Evolutionary conservation across 1,140 invertebrate species (phyloP), one percentile per base, ranked within the genome.

Genomic region (Sipha flava): DNA sequence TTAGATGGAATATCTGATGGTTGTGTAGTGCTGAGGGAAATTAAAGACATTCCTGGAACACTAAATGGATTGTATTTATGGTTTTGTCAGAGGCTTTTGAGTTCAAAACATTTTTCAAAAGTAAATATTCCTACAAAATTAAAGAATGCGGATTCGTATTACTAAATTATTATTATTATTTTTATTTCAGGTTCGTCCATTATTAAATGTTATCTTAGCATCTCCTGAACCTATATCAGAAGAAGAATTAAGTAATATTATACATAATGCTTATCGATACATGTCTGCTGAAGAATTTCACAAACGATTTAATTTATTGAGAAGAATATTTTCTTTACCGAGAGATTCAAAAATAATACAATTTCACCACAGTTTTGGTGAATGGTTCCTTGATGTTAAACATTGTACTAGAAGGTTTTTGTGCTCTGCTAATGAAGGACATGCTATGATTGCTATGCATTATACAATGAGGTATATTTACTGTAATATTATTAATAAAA

Each of bases 321-420:
- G 91, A 31, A 90, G 93, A 84, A 91, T 91, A n/a, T 86, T 90
- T 26, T 87, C 88, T 1, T 87, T 89, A 4, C 86, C 89, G 79
- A 90, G 86, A 86, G 87, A 85, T 68, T 68, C 81, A 23, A 82
- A 83, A 62, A 86, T 95, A 77, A 90, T 92, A 82, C 87, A 95
- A 3, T 95, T 96, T 85, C 95, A 96, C 85, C 92, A 93, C 84
- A 96, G 94, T 80, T 98, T 98, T 85, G 92, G 95, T 10, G 93
- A 95, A 83, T 98, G 96, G 96, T 85, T 98, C 54, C 86, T 95
- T 29, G 96, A 98, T 86, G 95, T 98, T 0, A 98, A 98, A 86
- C 95, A 98, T 83, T 97, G 95, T 84, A 98, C 96, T 14, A 93
- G 95, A 82, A 95, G 95, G 83, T 98, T 95, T 85, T 87, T 98